Base-by-base conservation (phyloP, 2,797 vertebrate species). In the Spondyliosoma cantharus region DNA sequence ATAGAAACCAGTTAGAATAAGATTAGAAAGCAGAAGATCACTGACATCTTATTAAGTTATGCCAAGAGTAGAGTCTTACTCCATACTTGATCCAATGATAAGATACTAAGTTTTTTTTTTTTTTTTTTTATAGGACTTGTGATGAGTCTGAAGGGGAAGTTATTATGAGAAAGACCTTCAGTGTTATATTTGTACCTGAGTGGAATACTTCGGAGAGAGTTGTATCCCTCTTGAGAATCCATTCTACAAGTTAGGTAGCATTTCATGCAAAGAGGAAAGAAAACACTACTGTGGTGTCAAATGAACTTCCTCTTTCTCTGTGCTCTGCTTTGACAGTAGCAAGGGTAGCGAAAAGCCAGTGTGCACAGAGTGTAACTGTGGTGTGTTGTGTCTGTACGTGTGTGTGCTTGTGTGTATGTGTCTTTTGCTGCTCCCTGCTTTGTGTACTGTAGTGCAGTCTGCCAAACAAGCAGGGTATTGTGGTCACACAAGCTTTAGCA, bases 271-370 rank as follows among this genome's bases (percentile, higher is more conserved):
- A 74, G 74, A 74, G 58, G 48, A 22, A 52, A 60, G 54, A 78
- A 17, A 72, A 54, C 14, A 67, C 24, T 13, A 62, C 63, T 84
- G 75, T 76, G 48, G 62, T 80, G 65, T 82, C 56, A 74, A 9
- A 59, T 59, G 20, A 60, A 90, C 83, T 93, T 92, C 89, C 91
- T 88, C 84, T 86, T 83, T 89, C 13, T 70, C 56, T 72, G 3
- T 66, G 65, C 71, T 82, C 80, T 65, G 59, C 62, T 76, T 54
- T 61, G 27, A 76, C 60, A 69, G 78, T 57, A 80, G 53, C 56
- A 61, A 27, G 59, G 45, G 12, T 29, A 83, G 74, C 81, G 50
- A 66, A 46, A 63, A 56, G 49, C 5, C 0, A 37, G 60, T 72
- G 17, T 81, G 60, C 75, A 63, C n/a, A 56, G 25, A 82, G 70